Base-by-base conservation (phyloP, 2,888 invertebrate genomes). In the Aphidoletes aphidimyza region DNA sequence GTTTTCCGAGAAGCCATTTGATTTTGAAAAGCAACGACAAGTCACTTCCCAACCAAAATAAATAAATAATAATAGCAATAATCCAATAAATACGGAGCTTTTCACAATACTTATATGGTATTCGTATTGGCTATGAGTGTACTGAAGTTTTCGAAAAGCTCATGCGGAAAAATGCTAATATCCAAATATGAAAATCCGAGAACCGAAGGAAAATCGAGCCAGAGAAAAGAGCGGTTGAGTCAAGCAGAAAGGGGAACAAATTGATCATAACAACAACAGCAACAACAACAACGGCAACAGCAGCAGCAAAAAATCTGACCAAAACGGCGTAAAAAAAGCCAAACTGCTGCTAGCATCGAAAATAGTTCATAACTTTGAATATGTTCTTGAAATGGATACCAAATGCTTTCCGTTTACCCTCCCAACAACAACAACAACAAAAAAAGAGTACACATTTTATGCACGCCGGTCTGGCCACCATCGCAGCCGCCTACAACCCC, bases 1-100 rank as follows among this genome's bases (percentile, higher is more conserved):
- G 47, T 42, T 42, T 42, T 42, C 14, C 42, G 42, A 14, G 8
- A 42, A 9, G 6, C 42, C 14, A 42, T 8, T 14, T 69, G 0
- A 11, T 30, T 30, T 69, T 69, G 26, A 30, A 26, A 34, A 69
- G 30, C 69, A 54, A 22, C 22, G 22, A 54, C 3, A 22, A 69
- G 69, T 69, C 69, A 69, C 30, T 69, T 69, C 30, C 22, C 69
- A 69, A 69, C 54, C 69, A 69, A 69, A 69, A 69, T 69, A 69
- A 26, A 69, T 69, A 69, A 26, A 69, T 69, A 69, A 69, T 69
- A 69, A 69, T 69, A 5, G 69, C 14, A 69, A 69, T 69, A 69
- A 69, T 69, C 69, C 69, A 69, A 69, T 69, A 69, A 69, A 69
- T 69, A 30, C 69, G 26, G 69, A 30, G 69, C 54, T 54, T 54